Base-by-base conservation (phyloP, 2,113 vertebrate genomes). In the Scophthalmus maximus region DNA sequence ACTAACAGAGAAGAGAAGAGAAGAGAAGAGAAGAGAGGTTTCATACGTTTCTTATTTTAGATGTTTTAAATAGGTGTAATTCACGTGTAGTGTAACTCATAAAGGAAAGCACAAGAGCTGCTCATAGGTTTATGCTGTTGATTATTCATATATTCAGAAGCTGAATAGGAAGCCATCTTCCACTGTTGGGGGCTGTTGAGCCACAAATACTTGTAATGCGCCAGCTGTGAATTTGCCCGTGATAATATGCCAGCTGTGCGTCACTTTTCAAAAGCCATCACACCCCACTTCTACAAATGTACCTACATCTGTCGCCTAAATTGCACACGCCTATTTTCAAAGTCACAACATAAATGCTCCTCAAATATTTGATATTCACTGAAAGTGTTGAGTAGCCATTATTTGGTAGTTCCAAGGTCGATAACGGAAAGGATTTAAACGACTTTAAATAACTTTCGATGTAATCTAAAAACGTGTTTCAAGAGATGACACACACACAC, bases 141-240 rank as follows among this genome's bases (percentile, higher is more conserved):
- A 53, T 71, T 47, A 76, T 71, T 57, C 2, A 60, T 29, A 75
- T 67, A 67, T 32, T 70, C 61, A 72, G 27, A 52, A 51, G 55
- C 47, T 67, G 56, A 63, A 25, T 10, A 6, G 25, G 10, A 18
- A 38, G 34, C n/a, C 22, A 62, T n/a, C 40, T 56, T 57, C 17
- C 26, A 20, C 44, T 46, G 26, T 68, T 22, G 8, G 61, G 29
- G 65, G 29, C 55, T 70, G 52, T 38, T 49, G 44, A 69, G 52
- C 38, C 26, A 29, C 47, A 78, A 40, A 64, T 44, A 17, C 36
- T 67, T 40, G 29, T 29, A 22, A 56, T 14, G 34, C 29, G 65
- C 64, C 73, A 77, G 68, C 44, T 64, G 57, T 38, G 51, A 63
- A 57, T 72, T 57, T 72, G 53, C 12, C 30, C 59, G 38, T 46